Evolutionary conservation across 2,797 vertebrate genomes (phyloP).

Genomic region (Podargus strigoides): DNA sequence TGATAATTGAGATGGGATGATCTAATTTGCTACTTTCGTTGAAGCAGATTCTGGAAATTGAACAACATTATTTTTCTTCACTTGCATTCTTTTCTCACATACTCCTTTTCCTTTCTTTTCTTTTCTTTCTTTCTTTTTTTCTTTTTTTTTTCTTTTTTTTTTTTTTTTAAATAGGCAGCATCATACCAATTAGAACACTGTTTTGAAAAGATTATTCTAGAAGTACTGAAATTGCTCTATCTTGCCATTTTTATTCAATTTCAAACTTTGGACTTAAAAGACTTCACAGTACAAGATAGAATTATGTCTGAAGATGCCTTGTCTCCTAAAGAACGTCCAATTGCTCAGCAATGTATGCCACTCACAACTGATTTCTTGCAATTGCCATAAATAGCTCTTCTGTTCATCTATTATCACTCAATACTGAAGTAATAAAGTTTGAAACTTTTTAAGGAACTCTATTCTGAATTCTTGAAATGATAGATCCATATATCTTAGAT

Average conservation of each 20-base stretch:
- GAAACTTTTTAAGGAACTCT: background rate
- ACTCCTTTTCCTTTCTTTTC: background rate
- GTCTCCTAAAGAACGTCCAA: background rate
- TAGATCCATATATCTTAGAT: background rate
- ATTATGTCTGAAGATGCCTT: constrained; percentile 24
- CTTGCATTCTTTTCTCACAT: background rate
- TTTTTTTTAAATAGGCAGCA: background rate
- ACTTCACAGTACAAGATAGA: background rate
- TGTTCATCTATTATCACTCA: background rate
- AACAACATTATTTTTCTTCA: constrained; percentile 15
- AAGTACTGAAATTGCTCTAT: constrained; percentile 41
- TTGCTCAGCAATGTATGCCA: background rate
- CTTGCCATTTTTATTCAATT: constrained; percentile 50
- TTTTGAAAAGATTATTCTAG: constrained; percentile 26
- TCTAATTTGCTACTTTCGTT: constrained; percentile 21
- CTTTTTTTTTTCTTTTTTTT: background rate
- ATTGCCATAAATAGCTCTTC: background rate
- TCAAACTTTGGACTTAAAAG: constrained; percentile 31
- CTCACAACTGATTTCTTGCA: background rate
- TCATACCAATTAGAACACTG: background rate
- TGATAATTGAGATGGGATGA: background rate
- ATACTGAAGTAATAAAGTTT: constrained; percentile 6
- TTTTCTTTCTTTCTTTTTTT: background rate
- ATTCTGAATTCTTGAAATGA: background rate
- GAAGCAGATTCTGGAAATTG: background rate